Percentiles rank a stretch among this genome's conserved stretches.
Evolutionary conservation across 1,140 invertebrate genomes (phyloP).

Genomic region (Euschistus heros): DNA sequence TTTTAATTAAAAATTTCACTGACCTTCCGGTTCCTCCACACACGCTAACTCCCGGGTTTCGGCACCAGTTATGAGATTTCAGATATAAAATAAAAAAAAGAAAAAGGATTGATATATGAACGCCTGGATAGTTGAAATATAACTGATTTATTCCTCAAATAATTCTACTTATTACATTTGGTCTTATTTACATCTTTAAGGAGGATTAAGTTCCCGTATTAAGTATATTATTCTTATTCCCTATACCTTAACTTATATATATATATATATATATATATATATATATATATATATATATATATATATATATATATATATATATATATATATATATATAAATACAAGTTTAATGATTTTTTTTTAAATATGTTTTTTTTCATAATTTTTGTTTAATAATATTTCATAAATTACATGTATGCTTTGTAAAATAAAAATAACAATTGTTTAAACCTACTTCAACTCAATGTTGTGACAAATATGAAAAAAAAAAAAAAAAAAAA

Average conservation of each 20-base stretch:
- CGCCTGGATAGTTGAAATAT: no score
- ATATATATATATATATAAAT: background rate
- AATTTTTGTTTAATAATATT: background rate
- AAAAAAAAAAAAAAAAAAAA: background rate
- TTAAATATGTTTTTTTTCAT: background rate
- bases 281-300: background rate
- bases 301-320: background rate
- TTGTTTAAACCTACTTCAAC: background rate
- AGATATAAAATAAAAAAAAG: no score
- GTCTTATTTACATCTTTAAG: no score
- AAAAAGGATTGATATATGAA: no score
- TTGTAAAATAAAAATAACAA: background rate
- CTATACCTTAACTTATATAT: background rate
- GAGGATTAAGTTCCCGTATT: no score
- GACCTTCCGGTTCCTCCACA: no score
- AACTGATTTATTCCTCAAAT: no score
- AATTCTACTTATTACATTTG: no score
- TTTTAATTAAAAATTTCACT: no score
- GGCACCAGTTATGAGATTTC: no score
- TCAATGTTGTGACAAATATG: background rate
- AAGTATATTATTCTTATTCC: no score
- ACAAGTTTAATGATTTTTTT: background rate
- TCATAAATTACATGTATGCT: background rate
- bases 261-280: background rate
- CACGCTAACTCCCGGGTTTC: no score